Evolutionary conservation across 2,888 invertebrate species (phyloP).

Genomic region (Hydraecia micacea): DNA sequence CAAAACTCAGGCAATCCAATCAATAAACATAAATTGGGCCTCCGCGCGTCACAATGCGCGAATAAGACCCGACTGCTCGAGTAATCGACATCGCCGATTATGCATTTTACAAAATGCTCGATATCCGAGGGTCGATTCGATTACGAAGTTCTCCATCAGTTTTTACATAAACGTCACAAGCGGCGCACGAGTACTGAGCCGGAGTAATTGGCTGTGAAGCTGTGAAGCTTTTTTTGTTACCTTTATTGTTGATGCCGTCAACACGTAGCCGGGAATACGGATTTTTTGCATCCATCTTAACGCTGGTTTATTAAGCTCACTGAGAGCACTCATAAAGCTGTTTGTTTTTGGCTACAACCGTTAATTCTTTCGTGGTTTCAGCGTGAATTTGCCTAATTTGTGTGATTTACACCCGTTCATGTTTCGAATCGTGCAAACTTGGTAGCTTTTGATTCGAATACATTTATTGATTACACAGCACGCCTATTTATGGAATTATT

Average conservation of each 20-base stretch:
- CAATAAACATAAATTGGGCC: conserved; percentile 38
- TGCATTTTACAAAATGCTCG: conserved; percentile 69
- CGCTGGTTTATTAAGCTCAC: conserved; percentile 5
- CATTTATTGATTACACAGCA: neutral
- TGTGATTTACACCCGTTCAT: neutral
- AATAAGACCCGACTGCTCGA: conserved; percentile 31
- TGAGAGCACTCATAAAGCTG: conserved; percentile 3
- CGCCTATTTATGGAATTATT: neutral
- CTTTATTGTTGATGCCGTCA: conserved; percentile 27
- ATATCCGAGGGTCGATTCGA: conserved; percentile 68
- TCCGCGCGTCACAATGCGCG: conserved; percentile 22
- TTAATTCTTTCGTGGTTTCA: conserved; percentile 8
- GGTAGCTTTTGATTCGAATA: conserved; percentile 4
- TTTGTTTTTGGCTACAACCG: conserved; percentile 9
- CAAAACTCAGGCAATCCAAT: neutral
- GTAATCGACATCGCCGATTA: conserved; percentile 58
- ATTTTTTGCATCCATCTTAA: conserved; percentile 23
- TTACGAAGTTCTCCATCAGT: conserved; percentile 43
- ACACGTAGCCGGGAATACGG: conserved; percentile 13
- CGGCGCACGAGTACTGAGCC: conserved; percentile 34
- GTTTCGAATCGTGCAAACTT: neutral
- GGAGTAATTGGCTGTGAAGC: conserved; percentile 53
- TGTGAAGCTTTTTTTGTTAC: conserved; percentile 59
- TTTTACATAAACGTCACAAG: conserved; percentile 63
- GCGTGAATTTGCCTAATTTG: neutral